These are phyloP conservation scores for Callyntrura sp. DNA, from an alignment of 2,888 invertebrate genomes.

Conservation along the genomic window DNA sequence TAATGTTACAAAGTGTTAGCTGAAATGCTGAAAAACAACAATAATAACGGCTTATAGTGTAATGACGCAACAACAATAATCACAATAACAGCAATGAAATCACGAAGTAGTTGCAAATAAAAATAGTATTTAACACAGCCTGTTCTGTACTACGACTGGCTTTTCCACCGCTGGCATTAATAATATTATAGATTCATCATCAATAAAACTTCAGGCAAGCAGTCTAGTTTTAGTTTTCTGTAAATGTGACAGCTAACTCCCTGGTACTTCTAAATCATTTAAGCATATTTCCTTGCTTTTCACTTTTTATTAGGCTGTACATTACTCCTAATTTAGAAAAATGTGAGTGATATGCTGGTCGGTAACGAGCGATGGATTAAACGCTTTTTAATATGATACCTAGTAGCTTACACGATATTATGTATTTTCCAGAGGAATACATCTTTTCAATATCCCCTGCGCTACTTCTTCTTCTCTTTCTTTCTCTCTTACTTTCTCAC, in stretches of 20 bases:
- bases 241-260: neutral
- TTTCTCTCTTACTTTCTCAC: neutral
- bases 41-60: too few species aligned
- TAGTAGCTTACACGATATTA: constrained; percentile 45
- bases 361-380: constrained; percentile 65
- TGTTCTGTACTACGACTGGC: too few species aligned
- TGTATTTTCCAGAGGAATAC: constrained; percentile 49
- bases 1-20: too few species aligned
- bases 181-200: too few species aligned
- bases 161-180: too few species aligned
- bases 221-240: too few species aligned
- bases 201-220: too few species aligned
- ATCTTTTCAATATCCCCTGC: constrained; percentile 31
- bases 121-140: too few species aligned
- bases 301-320: constrained; percentile 1
- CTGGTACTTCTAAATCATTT: neutral
- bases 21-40: too few species aligned
- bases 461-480: neutral
- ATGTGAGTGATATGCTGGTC: constrained; percentile 51
- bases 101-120: too few species aligned
- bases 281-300: neutral
- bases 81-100: too few species aligned
- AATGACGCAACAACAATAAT: too few species aligned
- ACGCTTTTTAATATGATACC: constrained; percentile 68
- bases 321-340: constrained; percentile 64